Base-by-base conservation (phyloP, 2,888 invertebrate genomes). In the Nectonema munidae region DNA sequence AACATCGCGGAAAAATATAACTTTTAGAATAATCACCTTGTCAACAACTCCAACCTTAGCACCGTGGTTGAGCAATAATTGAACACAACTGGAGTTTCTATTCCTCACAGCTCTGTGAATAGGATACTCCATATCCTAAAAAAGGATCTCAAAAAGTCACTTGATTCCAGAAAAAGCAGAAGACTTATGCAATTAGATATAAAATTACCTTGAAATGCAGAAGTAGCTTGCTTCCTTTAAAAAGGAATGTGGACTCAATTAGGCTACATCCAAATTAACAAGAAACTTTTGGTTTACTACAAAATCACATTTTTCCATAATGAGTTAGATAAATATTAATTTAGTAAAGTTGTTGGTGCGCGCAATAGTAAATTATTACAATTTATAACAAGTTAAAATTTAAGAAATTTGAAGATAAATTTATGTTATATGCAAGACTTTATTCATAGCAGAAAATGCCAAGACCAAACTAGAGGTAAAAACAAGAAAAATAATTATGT, bases 71-170 rank as follows among this genome's bases (percentile, higher is more conserved):
- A 89, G 56, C 44, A 95, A 57, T 48, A 86, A 54, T 51, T 79
- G 72, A 30, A 81, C 81, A 50, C 79, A 69, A 50, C 81, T 79
- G 28, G 72, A 66, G 57, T 77, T 73, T 4, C 86, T 66, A 45
- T 71, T 75, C 38, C 79, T 64, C 19, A 86, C 86, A 11, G 81
- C 81, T 45, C 77, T 66, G 49, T 89, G 57, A 34, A 95, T 58
- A 1, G 83, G 83, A 51, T 77, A 81, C 68, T 71, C 45, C 9
- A 21, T 25, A 25, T n/a, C 25, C 6, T n/a, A 25, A 25, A 25
- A 25, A 25, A 25, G 6, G 25, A n/a, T 6, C 6, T 25, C n/a
- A 25, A 25, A 6, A 6, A 25, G 6, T 25, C n/a, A 25, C 25
- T 25, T 25, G 9, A 25, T 49, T 44, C 35, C 21, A 35, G 19